Percentiles rank a stretch among this genome's conserved stretches.
These are phyloP conservation scores for Anodontia alba DNA, from an alignment of 2,888 invertebrate species.

Conservation along the genomic window DNA sequence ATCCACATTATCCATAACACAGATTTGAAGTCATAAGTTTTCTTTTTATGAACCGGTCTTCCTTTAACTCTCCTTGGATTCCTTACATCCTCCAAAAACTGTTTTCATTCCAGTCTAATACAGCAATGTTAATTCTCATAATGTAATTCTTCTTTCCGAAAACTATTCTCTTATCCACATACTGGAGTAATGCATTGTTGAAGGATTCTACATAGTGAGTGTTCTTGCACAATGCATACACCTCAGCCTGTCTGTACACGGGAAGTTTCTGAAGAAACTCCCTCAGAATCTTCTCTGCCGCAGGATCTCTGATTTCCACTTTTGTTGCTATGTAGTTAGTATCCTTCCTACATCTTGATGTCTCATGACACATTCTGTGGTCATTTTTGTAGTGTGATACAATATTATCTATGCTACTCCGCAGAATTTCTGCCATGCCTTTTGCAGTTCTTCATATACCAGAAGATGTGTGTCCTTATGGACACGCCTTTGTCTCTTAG, in stretches of 20 bases:
- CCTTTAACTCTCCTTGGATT: not conserved
- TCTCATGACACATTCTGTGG: not conserved
- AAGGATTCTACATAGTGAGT: slow-evolving; percentile 21
- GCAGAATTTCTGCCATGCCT: slow-evolving; percentile 19
- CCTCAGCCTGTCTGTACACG: slow-evolving; percentile 14
- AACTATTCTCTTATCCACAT: slow-evolving; percentile 20
- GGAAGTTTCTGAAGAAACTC: slow-evolving; percentile 2
- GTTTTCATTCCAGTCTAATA: slow-evolving; percentile 28
- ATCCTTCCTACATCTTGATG: slow-evolving; percentile 19
- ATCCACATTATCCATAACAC: too few species aligned
- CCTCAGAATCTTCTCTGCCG: not conserved
- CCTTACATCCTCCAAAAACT: not conserved
- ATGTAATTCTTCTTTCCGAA: slow-evolving; percentile 15
- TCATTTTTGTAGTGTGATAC: not conserved
- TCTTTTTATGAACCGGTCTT: not conserved
- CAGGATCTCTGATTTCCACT: not conserved
- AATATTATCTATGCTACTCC: slow-evolving; percentile 25
- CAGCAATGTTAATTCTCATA: slow-evolving; percentile 4
- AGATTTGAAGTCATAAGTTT: not conserved
- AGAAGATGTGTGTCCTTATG: slow-evolving; percentile 10
- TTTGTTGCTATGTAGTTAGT: slow-evolving; percentile 9
- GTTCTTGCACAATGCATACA: slow-evolving; percentile 16
- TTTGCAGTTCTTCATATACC: slow-evolving; percentile 43
- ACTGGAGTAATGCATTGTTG: slow-evolving; percentile 17
- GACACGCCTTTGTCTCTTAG: slow-evolving; percentile 21